Conservation (phyloP, 2,113 vertebrate species). For the Spizaetus ornatus region DNA sequence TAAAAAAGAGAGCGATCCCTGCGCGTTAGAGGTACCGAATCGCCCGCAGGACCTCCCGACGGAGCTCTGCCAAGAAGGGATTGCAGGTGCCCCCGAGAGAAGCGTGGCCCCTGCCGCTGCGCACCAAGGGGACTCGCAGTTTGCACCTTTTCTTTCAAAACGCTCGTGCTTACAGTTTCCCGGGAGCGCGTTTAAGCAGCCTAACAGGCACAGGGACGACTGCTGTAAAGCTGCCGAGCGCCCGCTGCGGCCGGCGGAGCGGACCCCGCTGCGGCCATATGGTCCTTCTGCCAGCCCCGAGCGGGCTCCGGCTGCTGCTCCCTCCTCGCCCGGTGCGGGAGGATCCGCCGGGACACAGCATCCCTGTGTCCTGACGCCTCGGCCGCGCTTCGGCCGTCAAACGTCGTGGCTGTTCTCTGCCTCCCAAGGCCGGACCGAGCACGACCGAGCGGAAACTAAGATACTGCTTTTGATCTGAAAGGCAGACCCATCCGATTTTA, state of each 20-base stretch:
- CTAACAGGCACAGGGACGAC: fast-evolving
- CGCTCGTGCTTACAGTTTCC: fast-evolving
- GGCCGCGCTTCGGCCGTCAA: fast-evolving
- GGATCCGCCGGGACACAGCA: fast-evolving
- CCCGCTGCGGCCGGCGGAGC: fast-evolving
- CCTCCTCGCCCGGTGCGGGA: fast-evolving
- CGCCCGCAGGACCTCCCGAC: not conserved
- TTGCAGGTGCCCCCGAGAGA: fast-evolving
- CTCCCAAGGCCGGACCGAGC: fast-evolving
- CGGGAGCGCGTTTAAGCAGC: fast-evolving
- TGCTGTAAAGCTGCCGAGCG: fast-evolving
- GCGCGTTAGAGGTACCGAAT: not conserved
- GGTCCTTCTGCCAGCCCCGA: not conserved
- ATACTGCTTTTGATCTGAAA: fast-evolving
- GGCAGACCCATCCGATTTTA: fast-evolving
- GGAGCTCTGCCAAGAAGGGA: fast-evolving
- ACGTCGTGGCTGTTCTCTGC: fast-evolving
- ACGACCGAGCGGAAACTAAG: fast-evolving
- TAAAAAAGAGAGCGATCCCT: not conserved
- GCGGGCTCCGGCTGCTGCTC: not conserved
- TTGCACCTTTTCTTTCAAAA: not conserved
- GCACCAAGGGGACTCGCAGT: not conserved
- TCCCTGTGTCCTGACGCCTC: not conserved
- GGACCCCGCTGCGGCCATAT: not conserved
- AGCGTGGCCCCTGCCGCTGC: not conserved